A percentile compares a stretch with the other conserved stretches of the same genome.
Evolutionary conservation across 1,140 invertebrate species (phyloP).

Genomic region (Gonatopus flavifemur): DNA sequence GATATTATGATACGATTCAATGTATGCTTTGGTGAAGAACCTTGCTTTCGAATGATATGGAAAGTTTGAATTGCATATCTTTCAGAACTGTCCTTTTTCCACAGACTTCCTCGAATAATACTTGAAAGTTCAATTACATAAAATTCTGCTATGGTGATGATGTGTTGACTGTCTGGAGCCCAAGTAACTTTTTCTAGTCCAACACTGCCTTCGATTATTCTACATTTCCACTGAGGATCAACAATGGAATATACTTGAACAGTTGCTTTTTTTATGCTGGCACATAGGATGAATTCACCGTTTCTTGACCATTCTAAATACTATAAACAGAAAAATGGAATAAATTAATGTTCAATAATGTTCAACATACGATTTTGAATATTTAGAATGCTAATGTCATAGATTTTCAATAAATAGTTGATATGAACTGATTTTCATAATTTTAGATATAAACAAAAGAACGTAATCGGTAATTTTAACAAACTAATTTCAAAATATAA

Average conservation of each 20-base stretch:
- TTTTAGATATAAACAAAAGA: slow-evolving; percentile 2
- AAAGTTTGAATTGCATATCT: no score
- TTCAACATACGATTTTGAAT: slow-evolving; percentile 5
- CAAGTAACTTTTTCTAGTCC: slow-evolving; percentile 46
- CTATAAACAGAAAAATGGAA: slow-evolving; percentile 30
- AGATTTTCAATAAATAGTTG: slow-evolving; percentile 4
- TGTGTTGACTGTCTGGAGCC: slow-evolving; percentile 43
- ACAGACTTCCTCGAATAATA: no score
- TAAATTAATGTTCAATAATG: slow-evolving; percentile 1
- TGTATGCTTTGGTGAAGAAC: no score
- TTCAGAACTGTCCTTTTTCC: no score
- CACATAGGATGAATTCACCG: slow-evolving; percentile 47
- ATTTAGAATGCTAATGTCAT: neutral
- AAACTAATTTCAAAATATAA: slow-evolving; percentile 1
- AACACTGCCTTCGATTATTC: slow-evolving; percentile 45
- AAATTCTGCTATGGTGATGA: slow-evolving; percentile 46
- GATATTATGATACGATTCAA: no score
- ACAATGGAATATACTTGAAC: slow-evolving; percentile 45
- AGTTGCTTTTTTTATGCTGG: slow-evolving; percentile 41
- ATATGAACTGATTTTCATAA: neutral
- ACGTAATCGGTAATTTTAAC: neutral
- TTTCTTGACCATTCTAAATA: slow-evolving; percentile 49
- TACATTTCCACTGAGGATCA: slow-evolving; percentile 49
- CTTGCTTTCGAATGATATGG: no score
- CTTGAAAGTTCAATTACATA: slow-evolving; percentile 44